Conservation (phyloP, 2,113 vertebrate species). For the Tapirus terrestris region DNA sequence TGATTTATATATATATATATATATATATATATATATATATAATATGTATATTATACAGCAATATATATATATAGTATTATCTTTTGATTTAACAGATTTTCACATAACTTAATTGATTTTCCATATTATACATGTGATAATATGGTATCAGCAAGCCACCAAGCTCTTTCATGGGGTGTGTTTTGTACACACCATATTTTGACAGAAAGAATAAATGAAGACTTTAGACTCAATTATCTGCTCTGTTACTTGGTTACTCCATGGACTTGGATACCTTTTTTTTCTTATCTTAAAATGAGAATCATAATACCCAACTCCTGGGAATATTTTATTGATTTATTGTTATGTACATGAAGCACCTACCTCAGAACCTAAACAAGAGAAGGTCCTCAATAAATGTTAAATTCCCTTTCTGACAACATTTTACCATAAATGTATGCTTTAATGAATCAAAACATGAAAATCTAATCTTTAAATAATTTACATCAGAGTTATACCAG, state of each 20-base stretch:
- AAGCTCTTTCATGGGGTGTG: background rate
- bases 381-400: background rate
- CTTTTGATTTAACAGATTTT: background rate
- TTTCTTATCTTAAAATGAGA: background rate
- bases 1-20: background rate
- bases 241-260: background rate
- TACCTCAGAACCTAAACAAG: background rate
- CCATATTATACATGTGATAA: background rate
- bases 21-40: background rate
- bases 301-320: background rate
- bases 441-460: constrained; percentile 25
- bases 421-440: background rate
- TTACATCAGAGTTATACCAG: background rate
- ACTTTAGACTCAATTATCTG: background rate
- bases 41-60: background rate
- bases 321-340: background rate
- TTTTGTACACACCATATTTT: background rate
- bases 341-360: background rate
- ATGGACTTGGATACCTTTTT: background rate
- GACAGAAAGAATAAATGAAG: background rate
- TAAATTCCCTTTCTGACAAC: background rate
- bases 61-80: background rate
- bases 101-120: background rate
- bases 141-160: background rate
- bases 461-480: constrained; percentile 36